These are phyloP conservation scores for Arion vulgaris DNA, from an alignment of 1,140 invertebrate species.

Conservation along the genomic window DNA sequence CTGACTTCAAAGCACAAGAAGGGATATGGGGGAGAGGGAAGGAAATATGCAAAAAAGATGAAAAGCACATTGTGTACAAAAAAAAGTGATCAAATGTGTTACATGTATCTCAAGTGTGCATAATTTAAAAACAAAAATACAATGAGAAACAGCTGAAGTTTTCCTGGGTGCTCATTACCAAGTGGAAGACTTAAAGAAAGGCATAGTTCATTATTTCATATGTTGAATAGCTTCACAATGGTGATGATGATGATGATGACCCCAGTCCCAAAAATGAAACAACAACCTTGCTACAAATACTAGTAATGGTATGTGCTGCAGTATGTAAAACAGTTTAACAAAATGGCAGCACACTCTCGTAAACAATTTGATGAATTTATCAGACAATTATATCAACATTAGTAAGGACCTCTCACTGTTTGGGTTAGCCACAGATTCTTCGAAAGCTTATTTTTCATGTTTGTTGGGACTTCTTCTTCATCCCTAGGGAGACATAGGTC, in stretches of 20 bases:
- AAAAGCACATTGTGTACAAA: no score
- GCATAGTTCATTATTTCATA: conserved; percentile 3
- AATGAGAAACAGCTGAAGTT: not conserved
- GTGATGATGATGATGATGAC: not conserved
- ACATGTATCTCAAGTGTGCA: not conserved
- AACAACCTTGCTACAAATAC: not conserved
- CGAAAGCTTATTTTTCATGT: no score
- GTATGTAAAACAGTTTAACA: not conserved
- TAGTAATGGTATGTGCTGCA: not conserved
- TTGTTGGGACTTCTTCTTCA: no score
- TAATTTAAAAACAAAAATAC: not conserved
- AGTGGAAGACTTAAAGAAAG: not conserved
- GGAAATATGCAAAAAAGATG: no score
- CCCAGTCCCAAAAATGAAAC: not conserved
- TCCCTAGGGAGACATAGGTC: no score
- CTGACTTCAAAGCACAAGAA: no score
- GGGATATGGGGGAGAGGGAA: no score
- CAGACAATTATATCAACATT: not conserved
- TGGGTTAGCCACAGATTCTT: no score
- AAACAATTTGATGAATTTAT: not conserved
- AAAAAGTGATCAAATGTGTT: no score
- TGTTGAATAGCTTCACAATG: not conserved
- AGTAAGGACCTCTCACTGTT: no score
- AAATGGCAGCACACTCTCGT: not conserved
- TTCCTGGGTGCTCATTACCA: not conserved